Percentiles rank a stretch among this genome's conserved stretches.
Conservation (phyloP, 2,113 vertebrate genomes). For the Grantiella picta region DNA sequence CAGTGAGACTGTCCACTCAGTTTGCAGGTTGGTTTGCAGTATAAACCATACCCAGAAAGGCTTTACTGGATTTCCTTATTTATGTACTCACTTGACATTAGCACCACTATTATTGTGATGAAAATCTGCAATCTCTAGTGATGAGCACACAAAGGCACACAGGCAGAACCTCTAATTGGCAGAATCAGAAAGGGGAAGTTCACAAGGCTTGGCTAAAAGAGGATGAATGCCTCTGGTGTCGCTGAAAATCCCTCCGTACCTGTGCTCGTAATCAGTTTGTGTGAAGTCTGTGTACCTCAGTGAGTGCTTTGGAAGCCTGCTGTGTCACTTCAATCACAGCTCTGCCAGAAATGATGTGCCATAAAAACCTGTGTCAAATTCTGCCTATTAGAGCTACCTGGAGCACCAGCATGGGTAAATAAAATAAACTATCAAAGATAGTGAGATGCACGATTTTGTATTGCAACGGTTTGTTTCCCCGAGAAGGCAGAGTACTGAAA, state of each 20-base stretch:
- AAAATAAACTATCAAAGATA: slow-evolving; percentile 11
- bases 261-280: background rate
- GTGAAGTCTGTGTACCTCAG: background rate
- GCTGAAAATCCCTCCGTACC: background rate
- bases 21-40: background rate
- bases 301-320: background rate
- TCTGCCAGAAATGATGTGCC: background rate
- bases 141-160: background rate
- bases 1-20: background rate
- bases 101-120: no score
- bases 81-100: background rate
- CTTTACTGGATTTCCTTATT: background rate
- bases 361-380: slow-evolving; percentile 29
- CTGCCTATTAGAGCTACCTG: background rate
- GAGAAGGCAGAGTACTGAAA: background rate
- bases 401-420: background rate
- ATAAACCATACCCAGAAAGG: background rate
- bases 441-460: background rate
- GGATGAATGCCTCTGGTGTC: background rate
- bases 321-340: slow-evolving; percentile 33
- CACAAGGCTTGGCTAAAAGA: background rate
- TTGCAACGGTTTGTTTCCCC: slow-evolving; percentile 15
- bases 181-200: background rate
- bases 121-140: background rate
- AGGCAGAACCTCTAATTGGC: background rate